A percentile compares a stretch with the other conserved stretches of the same genome.
phyloP scores from a whole-genome alignment of 2,113 vertebrate genomes.

The Cyanocitta stelleri region DNA sequence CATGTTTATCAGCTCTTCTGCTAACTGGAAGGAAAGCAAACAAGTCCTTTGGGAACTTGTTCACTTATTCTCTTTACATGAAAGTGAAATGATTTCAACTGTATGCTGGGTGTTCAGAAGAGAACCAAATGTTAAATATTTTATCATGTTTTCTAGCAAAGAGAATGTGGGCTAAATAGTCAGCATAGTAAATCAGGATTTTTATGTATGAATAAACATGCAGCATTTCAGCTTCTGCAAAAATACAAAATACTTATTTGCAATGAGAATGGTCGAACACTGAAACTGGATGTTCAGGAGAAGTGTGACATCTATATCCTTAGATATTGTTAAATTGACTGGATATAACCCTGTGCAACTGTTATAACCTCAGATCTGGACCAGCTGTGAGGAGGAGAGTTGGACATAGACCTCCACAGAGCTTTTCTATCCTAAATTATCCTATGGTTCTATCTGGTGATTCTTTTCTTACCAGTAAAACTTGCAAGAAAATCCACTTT shows the following conservation, averaged over 20 bases:
- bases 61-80: neutral
- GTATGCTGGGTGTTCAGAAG: neutral
- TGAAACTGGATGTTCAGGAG: neutral
- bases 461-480: neutral
- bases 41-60: neutral
- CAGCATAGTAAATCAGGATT: neutral
- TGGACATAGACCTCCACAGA: neutral
- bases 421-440: neutral
- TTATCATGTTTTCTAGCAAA: neutral
- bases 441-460: neutral
- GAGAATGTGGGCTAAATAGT: neutral
- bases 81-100: neutral
- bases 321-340: neutral
- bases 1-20: neutral
- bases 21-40: neutral
- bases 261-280: neutral
- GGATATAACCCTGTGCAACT: neutral
- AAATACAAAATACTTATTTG: neutral
- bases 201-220: neutral
- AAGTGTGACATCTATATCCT: neutral
- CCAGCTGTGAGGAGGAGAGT: neutral
- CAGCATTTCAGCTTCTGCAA: neutral
- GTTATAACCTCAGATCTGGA: neutral
- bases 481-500: neutral
- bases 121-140: slow-evolving; percentile 14